Percentiles rank a stretch among this genome's conserved stretches.
phyloP scores from a whole-genome alignment of 2,113 vertebrate species.

The Rhea pennata region DNA sequence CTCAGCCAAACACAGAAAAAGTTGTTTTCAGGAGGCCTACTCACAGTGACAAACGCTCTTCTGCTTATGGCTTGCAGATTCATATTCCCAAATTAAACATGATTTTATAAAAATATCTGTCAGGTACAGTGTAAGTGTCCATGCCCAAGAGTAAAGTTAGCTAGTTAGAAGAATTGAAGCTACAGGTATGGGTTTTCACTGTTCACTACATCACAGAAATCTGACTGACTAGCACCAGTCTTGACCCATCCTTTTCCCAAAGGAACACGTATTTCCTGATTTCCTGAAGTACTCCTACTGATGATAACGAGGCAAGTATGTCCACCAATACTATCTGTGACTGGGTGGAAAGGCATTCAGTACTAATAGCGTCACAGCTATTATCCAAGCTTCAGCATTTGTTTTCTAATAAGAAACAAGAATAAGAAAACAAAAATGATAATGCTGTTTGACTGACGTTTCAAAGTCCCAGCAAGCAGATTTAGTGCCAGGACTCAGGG shows the following conservation, averaged over 20 bases:
- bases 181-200: not conserved
- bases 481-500: not conserved
- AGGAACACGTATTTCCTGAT: not conserved
- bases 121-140: not conserved
- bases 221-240: not conserved
- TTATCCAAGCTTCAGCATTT: not conserved
- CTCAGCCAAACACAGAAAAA: not conserved
- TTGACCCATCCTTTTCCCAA: not conserved
- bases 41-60: not conserved
- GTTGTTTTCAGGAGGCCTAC: not conserved
- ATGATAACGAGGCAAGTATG: accelerated
- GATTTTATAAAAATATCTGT: not conserved
- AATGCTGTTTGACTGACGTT: not conserved
- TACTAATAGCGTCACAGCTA: not conserved
- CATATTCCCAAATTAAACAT: not conserved
- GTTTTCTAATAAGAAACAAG: not conserved
- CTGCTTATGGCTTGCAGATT: not conserved
- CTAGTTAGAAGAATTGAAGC: not conserved
- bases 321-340: not conserved
- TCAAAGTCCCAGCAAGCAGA: not conserved
- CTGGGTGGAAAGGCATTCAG: not conserved
- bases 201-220: not conserved
- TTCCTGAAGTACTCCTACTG: not conserved
- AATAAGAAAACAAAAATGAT: not conserved
- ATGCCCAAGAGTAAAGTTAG: not conserved